These are phyloP conservation scores for Macroramphosus scolopax DNA, from an alignment of 2,797 vertebrate species.

Conservation along the genomic window DNA sequence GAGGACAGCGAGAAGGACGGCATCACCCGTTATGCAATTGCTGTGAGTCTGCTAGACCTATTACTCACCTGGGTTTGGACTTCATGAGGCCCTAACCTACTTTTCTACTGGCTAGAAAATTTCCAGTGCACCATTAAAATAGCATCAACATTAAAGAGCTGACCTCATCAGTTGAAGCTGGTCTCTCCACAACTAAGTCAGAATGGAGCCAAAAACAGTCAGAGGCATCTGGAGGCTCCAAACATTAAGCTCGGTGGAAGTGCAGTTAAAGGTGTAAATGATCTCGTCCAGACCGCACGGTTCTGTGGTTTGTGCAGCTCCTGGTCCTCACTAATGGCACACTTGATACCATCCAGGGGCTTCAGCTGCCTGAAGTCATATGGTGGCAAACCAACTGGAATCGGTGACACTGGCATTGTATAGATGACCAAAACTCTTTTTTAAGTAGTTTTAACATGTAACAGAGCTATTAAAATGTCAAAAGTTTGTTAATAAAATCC, in stretches of 20 bases:
- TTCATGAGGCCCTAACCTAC: conserved; percentile 17
- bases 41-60: conserved; percentile 78
- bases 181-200: conserved; percentile 10
- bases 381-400: conserved; percentile 27
- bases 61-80: conserved; percentile 23
- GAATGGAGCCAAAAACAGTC: conserved; percentile 30
- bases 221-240: conserved; percentile 13
- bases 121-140: conserved; percentile 28
- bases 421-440: conserved; percentile 14
- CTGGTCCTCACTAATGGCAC: conserved; percentile 26
- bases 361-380: conserved; percentile 34
- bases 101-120: conserved; percentile 30
- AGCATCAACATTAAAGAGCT: conserved; percentile 37
- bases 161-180: conserved; percentile 34
- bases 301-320: conserved; percentile 28
- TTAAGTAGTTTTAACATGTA: neutral
- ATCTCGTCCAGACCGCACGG: conserved; percentile 43
- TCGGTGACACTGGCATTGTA: conserved; percentile 5
- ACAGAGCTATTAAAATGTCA: neutral
- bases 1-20: conserved; percentile 93
- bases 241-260: conserved; percentile 20
- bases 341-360: conserved; percentile 15
- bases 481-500: neutral
- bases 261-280: conserved; percentile 57
- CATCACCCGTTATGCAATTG: conserved; percentile 94